These are phyloP conservation scores for Hydropotes inermis DNA, from an alignment of 2,113 vertebrate species.

Conservation along the genomic window DNA sequence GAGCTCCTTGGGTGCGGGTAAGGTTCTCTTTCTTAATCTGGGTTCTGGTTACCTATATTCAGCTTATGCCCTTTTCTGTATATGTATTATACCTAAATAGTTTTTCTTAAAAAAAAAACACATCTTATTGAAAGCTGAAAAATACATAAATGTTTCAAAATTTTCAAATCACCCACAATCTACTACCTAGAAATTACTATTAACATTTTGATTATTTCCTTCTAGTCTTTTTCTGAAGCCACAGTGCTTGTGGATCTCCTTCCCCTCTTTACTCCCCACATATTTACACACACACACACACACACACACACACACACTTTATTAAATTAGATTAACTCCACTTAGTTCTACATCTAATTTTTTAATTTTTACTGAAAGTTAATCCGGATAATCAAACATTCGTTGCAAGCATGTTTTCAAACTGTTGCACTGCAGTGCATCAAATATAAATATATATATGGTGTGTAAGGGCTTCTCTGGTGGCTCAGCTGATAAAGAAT, in stretches of 20 bases:
- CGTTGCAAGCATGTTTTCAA: not conserved
- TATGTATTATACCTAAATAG: not conserved
- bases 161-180: not conserved
- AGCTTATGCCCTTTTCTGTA: not conserved
- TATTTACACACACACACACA: not conserved
- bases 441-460: not conserved
- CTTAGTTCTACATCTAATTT: not conserved
- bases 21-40: not conserved
- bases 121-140: not conserved
- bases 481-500: not conserved
- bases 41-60: not conserved
- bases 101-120: not conserved
- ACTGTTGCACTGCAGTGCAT: not conserved
- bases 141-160: not conserved
- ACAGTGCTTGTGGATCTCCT: not conserved
- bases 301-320: not conserved
- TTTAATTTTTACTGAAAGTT: not conserved
- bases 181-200: not conserved
- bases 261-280: not conserved
- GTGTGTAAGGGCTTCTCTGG: not conserved
- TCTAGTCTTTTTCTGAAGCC: not conserved
- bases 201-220: not conserved
- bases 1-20: not conserved
- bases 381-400: not conserved
- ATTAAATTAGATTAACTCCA: not conserved